phyloP scores from a whole-genome alignment of 2,113 vertebrate genomes.

The Cyrtonyx montezumae region DNA sequence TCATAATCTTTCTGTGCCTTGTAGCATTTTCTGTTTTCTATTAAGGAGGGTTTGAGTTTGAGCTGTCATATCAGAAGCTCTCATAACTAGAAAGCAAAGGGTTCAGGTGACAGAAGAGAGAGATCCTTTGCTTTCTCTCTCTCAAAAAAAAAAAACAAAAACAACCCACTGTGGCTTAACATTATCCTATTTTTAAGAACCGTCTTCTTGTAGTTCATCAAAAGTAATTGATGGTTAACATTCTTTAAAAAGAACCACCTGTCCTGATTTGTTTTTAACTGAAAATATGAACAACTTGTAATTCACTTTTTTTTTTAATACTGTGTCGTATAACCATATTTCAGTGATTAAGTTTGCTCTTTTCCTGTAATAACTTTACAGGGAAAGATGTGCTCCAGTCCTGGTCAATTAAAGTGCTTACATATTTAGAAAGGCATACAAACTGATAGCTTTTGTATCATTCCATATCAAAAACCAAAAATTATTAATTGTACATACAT shows the following conservation, averaged over 20 bases:
- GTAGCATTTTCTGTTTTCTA: background rate
- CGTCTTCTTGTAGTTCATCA: background rate
- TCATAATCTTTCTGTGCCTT: background rate
- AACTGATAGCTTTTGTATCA: background rate
- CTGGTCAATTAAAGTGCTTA: background rate
- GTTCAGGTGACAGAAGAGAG: background rate
- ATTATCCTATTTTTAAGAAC: background rate
- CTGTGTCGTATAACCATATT: background rate
- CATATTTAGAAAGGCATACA: background rate
- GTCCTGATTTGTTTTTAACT: background rate
- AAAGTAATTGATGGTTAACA: slow-evolving; percentile 11
- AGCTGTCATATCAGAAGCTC: background rate
- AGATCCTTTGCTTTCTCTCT: background rate
- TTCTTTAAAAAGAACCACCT: background rate
- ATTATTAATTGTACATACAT: background rate
- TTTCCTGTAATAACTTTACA: background rate
- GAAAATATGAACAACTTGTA: background rate
- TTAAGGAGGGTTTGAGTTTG: background rate
- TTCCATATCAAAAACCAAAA: background rate
- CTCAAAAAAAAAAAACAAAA: background rate
- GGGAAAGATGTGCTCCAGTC: background rate
- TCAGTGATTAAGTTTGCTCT: background rate
- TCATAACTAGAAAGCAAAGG: background rate
- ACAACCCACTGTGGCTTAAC: slow-evolving; percentile 1
- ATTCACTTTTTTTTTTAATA: background rate